These are phyloP conservation scores for Micronycteris hirsuta DNA, from an alignment of 2,113 vertebrate species.

Conservation along the genomic window DNA sequence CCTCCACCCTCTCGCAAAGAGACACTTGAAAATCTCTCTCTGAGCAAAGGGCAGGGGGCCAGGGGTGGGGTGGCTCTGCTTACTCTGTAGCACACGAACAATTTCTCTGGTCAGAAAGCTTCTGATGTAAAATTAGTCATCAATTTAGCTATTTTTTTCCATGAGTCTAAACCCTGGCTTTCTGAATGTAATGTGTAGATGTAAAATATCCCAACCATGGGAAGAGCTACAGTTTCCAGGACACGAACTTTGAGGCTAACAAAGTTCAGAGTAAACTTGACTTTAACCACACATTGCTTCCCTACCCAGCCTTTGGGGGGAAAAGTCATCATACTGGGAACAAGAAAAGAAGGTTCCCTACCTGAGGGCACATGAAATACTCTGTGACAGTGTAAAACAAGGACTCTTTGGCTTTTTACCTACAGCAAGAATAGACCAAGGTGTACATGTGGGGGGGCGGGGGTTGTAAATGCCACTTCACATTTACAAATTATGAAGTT, in stretches of 20 bases:
- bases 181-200: slow-evolving; percentile 54
- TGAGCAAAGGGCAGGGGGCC: slow-evolving; percentile 48
- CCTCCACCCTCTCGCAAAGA: slow-evolving; percentile 43
- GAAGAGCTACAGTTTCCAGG: slow-evolving; percentile 53
- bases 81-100: not conserved
- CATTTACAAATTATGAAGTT: not conserved
- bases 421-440: not conserved
- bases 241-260: not conserved
- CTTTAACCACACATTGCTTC: slow-evolving; percentile 18
- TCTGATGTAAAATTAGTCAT: slow-evolving; percentile 69
- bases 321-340: not conserved
- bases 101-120: slow-evolving; percentile 58
- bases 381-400: not conserved
- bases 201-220: slow-evolving; percentile 48
- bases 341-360: not conserved
- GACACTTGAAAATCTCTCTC: slow-evolving; percentile 49
- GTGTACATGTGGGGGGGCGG: not conserved
- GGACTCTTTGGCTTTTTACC: not conserved
- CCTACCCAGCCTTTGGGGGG: not conserved
- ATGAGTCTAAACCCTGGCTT: slow-evolving; percentile 51
- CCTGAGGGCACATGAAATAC: not conserved
- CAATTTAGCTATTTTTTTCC: slow-evolving; percentile 66
- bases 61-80: slow-evolving; percentile 30
- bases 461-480: not conserved
- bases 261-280: slow-evolving; percentile 14